Conservation (phyloP, 92 coral and sea anemone genomes). For the Bergia puertoricense region DNA sequence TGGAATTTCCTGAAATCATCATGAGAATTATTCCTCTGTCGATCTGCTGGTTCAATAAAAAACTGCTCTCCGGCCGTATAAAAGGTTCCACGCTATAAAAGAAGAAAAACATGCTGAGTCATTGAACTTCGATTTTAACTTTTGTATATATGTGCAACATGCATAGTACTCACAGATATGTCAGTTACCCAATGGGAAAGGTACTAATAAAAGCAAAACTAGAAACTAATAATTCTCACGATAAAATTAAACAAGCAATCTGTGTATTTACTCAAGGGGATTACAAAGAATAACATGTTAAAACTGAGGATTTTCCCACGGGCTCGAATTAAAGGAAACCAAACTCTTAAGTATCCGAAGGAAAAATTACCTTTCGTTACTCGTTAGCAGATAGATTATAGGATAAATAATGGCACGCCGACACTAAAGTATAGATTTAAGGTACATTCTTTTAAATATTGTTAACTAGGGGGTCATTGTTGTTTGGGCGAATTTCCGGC, state of each 20-base stretch:
- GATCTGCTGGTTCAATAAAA: slow-evolving; percentile 66
- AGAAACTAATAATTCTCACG: neutral
- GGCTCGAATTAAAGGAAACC: neutral
- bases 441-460: slow-evolving; percentile 52
- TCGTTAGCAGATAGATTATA: neutral
- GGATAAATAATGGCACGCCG: neutral
- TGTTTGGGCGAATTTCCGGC: slow-evolving; percentile 67
- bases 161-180: neutral
- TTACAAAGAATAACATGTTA: slow-evolving; percentile 24
- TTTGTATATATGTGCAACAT: neutral
- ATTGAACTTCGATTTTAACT: neutral
- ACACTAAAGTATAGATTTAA: slow-evolving; percentile 20
- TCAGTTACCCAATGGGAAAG: neutral
- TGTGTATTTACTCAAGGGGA: slow-evolving; percentile 30
- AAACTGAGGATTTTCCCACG: slow-evolving; percentile 21
- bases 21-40: slow-evolving; percentile 40
- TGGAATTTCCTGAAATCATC: slow-evolving; percentile 76
- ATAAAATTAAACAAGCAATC: slow-evolving; percentile 2
- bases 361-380: neutral
- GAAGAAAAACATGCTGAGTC: slow-evolving; percentile 10
- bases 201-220: neutral
- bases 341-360: neutral
- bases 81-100: slow-evolving; percentile 84
- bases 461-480: slow-evolving; percentile 80
- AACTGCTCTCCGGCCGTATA: slow-evolving; percentile 71